Base-by-base conservation (phyloP, 2,113 vertebrate genomes). In the Dipodomys ordii region DNA sequence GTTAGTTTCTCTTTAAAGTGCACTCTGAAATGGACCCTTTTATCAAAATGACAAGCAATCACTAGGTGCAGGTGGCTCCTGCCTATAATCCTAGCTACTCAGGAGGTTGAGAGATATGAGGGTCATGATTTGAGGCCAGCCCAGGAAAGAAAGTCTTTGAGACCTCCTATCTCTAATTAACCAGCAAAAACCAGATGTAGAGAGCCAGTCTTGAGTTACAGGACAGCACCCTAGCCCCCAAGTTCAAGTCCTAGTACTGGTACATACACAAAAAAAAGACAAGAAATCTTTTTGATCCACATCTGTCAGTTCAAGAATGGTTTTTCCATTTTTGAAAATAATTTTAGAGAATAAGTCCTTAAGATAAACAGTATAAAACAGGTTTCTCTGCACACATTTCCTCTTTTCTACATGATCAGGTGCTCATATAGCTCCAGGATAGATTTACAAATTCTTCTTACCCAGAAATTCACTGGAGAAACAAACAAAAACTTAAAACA, bases 341-440 rank as follows among this genome's bases (percentile, higher is more conserved):
- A 67, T 64, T 94, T 95, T 28, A 64, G 39, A 94, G 82, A 92
- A 60, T 80, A 93, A 92, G 88, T 10, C 19, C 19, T 92, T 71
- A 83, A 39, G 65, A 53, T 91, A 62, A 10, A 62, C 13, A 72
- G 53, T 25, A 6, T 19, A 35, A 82, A 74, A 53, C 5, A 0
- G 7, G 44, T 16, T 57, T 30, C 92, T 82, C 7, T 44, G 64
- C 88, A 81, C 18, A 74, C 8, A 5, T 23, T 83, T 22, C 62
- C 23, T 64, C 18, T 23, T 83, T 69, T 28, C 83, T 69, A 79
- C 39, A 80, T 46, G 12, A 88, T 74, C 28, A 64, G 68, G 76
- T 35, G 32, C 19, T 15, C 49, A 25, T 8, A 62, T 27, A 71
- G 81, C 8, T 78, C 25, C 6, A 73, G 35, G 22, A 18, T 64